Conservation (phyloP, 2,888 invertebrate species). For the Pecten maximus region DNA sequence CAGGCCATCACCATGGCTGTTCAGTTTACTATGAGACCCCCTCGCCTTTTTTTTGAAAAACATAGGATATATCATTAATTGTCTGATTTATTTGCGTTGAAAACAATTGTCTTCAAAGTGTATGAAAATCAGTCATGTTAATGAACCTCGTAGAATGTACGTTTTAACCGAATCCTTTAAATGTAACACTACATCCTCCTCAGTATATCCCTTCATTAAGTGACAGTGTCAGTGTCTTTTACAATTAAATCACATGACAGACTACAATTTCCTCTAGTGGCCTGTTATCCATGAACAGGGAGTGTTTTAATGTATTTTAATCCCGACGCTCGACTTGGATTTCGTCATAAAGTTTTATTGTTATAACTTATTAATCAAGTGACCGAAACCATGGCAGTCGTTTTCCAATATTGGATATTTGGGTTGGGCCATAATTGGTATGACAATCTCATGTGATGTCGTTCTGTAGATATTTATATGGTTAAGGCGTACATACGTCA, state of each 20-base stretch:
- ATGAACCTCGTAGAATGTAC: too few species aligned
- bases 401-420: neutral
- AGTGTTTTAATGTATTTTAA: neutral
- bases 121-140: too few species aligned
- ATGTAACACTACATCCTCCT: too few species aligned
- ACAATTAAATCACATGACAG: neutral
- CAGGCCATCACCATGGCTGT: too few species aligned
- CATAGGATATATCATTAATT: too few species aligned
- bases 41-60: too few species aligned
- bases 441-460: neutral
- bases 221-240: neutral
- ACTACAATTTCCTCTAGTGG: neutral
- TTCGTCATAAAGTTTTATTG: neutral
- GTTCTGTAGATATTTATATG: neutral
- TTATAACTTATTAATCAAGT: neutral
- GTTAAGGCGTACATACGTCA: neutral
- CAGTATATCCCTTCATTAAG: neutral
- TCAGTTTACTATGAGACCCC: too few species aligned
- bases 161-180: too few species aligned
- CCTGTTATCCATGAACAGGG: neutral
- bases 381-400: neutral
- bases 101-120: too few species aligned
- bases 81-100: too few species aligned
- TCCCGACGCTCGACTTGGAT: neutral
- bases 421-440: neutral